Evolutionary conservation across 2,113 vertebrate species (phyloP).

Genomic region (Fukomys damarensis): DNA sequence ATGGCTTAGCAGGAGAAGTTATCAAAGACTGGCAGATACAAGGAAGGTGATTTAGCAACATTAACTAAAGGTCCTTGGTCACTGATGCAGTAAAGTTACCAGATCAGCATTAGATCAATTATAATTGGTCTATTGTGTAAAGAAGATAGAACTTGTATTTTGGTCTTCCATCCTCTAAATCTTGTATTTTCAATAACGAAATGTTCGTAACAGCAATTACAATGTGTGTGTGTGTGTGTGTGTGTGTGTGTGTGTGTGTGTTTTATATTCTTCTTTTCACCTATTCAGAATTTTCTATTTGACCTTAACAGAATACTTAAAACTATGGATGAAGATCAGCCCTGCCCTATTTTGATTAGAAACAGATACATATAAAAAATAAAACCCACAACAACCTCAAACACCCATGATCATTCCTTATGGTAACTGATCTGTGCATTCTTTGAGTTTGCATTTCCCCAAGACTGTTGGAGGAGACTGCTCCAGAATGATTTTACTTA

Average conservation of each 20-base stretch:
- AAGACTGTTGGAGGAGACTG: neutral
- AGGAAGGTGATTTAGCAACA: neutral
- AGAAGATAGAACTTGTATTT: neutral
- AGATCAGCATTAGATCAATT: neutral
- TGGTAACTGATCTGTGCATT: neutral
- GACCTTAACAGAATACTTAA: constrained; percentile 18
- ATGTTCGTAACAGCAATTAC: neutral
- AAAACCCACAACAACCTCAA: neutral
- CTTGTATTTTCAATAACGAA: neutral
- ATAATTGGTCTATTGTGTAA: neutral
- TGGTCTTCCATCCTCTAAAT: neutral
- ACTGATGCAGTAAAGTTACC: neutral
- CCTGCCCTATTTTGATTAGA: neutral
- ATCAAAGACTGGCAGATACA: neutral
- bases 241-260: neutral
- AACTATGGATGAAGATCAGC: neutral
- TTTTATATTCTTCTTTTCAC: neutral
- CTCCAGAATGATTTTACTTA: constrained; percentile 14
- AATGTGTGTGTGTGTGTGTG: neutral
- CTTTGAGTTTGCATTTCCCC: neutral
- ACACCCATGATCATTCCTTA: neutral
- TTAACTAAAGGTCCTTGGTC: neutral
- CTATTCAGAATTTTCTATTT: neutral
- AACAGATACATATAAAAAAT: neutral
- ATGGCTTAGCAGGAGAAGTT: neutral